phyloP scores from a whole-genome alignment of 2,888 invertebrate genomes.

The Heteromurus nitidus region DNA sequence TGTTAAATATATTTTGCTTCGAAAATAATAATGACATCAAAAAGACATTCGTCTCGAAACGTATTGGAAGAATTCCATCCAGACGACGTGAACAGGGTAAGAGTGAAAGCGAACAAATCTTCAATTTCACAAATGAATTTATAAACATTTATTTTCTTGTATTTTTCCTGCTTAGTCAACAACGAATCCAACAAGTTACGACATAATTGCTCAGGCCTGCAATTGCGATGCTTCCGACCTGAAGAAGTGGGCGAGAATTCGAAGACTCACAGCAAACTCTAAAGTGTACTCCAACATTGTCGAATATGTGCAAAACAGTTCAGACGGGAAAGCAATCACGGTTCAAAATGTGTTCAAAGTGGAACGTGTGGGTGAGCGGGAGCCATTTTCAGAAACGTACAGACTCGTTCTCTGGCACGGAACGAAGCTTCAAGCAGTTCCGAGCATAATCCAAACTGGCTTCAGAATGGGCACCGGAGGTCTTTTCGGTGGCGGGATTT shows the following conservation, averaged over 20 bases:
- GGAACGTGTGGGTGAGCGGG: not conserved
- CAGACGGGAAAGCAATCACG: not conserved
- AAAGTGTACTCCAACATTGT: conserved; percentile 1
- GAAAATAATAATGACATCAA: too few species aligned
- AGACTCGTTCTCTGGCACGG: conserved; percentile 52
- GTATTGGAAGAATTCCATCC: too few species aligned
- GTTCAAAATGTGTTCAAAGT: conserved; percentile 30
- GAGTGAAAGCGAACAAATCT: too few species aligned
- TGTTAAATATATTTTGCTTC: too few species aligned
- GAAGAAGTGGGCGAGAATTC: conserved; percentile 19
- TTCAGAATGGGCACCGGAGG: conserved; percentile 43
- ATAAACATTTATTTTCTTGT: too few species aligned
- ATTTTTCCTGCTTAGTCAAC: too few species aligned
- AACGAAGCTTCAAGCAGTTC: conserved; percentile 15
- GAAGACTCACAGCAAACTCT: conserved; percentile 4
- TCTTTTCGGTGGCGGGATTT: conserved; percentile 51
- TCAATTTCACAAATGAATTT: too few species aligned
- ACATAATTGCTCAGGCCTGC: conserved; percentile 26
- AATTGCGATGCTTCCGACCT: not conserved
- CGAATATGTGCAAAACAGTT: conserved; percentile 15
- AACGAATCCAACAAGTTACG: conserved; percentile 26
- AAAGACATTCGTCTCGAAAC: too few species aligned
- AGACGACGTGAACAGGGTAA: too few species aligned
- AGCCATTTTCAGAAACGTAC: conserved; percentile 1
- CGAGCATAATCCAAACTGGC: conserved; percentile 44